These are phyloP conservation scores for Clarias macrocephalus DNA, from an alignment of 2,113 vertebrate genomes.

Conservation along the genomic window DNA sequence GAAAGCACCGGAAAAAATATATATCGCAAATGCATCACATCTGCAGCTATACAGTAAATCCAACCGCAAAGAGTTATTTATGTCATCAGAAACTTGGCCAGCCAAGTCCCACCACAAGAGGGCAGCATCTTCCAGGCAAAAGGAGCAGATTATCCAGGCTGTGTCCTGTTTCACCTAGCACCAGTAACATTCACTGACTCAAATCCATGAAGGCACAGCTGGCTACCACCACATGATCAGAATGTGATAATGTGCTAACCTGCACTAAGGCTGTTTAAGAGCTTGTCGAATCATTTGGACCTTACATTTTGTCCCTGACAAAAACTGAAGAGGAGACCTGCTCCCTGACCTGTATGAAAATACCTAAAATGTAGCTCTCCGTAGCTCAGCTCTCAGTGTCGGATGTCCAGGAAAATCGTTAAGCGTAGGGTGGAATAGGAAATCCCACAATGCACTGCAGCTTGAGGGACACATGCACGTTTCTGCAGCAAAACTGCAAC, in stretches of 20 bases:
- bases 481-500: background rate
- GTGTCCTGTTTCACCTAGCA: constrained; percentile 24
- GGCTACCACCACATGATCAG: background rate
- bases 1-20: constrained; percentile 62
- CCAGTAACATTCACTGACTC: constrained; percentile 54
- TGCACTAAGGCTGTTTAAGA: background rate
- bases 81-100: constrained; percentile 77
- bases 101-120: constrained; percentile 80
- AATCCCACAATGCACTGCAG: background rate
- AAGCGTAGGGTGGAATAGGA: background rate
- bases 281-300: constrained; percentile 43
- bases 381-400: too few relatives aligned
- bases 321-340: constrained; percentile 38
- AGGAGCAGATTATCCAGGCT: background rate
- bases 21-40: constrained; percentile 50
- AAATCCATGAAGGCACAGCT: constrained; percentile 52
- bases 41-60: constrained; percentile 59
- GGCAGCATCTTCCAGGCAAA: constrained; percentile 67
- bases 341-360: constrained; percentile 18
- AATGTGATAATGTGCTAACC: background rate
- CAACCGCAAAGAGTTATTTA: constrained; percentile 31
- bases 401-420: background rate
- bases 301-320: constrained; percentile 18
- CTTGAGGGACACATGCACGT: too few relatives aligned
- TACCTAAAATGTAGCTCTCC: background rate